Percentiles rank a stretch among this genome's conserved stretches.
These are phyloP conservation scores for Laspeyria flexula DNA, from an alignment of 2,888 invertebrate species.

Conservation along the genomic window DNA sequence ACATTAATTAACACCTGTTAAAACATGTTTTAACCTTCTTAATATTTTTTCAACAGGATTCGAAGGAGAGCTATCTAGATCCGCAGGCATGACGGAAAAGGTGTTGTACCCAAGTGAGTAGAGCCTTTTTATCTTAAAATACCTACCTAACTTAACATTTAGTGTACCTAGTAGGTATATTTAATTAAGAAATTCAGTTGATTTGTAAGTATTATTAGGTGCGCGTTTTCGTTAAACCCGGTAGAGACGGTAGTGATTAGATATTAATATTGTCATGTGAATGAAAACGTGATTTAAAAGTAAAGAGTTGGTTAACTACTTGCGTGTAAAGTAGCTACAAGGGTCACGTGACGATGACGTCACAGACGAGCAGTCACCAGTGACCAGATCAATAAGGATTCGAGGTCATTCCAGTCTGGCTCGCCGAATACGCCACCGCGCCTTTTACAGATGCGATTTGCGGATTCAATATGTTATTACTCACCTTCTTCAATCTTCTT, in stretches of 20 bases:
- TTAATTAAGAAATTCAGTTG: no score
- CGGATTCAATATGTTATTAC: slow-evolving; percentile 37
- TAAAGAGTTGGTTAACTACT: slow-evolving; percentile 1
- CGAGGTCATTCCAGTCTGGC: slow-evolving; percentile 75
- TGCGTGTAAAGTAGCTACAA: slow-evolving; percentile 39
- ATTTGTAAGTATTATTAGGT: no score
- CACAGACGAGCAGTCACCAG: slow-evolving; percentile 70
- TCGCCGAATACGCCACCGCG: slow-evolving; percentile 56
- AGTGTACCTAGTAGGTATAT: neutral
- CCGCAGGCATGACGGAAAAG: slow-evolving; percentile 93
- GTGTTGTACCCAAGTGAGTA: slow-evolving; percentile 92
- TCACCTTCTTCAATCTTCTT: no score
- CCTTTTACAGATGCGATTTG: slow-evolving; percentile 49
- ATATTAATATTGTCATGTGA: neutral
- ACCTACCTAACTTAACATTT: no score
- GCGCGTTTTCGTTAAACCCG: no score
- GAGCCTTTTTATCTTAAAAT: neutral
- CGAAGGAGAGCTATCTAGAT: slow-evolving; percentile 85
- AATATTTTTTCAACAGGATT: slow-evolving; percentile 76
- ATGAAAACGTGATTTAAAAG: slow-evolving; percentile 50
- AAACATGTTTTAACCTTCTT: neutral
- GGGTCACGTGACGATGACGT: slow-evolving; percentile 67
- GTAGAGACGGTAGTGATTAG: neutral
- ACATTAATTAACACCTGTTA: neutral
- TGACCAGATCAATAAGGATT: slow-evolving; percentile 79